Conservation (phyloP, 2,888 invertebrate species). For the Euzetes globulus region DNA sequence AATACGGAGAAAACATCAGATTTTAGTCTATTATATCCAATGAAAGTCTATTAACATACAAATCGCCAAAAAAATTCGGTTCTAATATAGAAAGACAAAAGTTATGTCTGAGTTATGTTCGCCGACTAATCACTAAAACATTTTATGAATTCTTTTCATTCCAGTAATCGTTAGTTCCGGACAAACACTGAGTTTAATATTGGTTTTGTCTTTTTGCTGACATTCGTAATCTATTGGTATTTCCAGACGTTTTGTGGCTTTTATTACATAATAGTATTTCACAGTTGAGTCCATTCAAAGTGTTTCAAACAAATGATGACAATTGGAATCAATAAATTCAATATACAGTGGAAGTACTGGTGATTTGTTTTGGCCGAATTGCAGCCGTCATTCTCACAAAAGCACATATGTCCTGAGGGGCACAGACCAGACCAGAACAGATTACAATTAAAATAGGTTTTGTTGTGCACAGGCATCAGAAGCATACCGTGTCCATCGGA, state of each 20-base stretch:
- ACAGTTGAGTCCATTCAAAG: background rate
- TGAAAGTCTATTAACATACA: background rate
- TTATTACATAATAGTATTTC: background rate
- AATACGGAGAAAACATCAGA: background rate
- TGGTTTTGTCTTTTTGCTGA: background rate
- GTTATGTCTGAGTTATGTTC: background rate
- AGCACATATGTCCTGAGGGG: slow-evolving; percentile 75
- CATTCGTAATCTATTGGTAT: background rate
- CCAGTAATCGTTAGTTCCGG: background rate
- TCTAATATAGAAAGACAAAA: background rate
- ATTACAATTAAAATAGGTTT: background rate
- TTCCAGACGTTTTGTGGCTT: background rate
- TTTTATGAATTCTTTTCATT: background rate
- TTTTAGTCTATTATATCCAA: slow-evolving; percentile 5
- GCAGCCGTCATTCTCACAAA: slow-evolving; percentile 96
- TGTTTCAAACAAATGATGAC: slow-evolving; percentile 17
- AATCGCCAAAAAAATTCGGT: background rate
- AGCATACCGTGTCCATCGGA: slow-evolving; percentile 72
- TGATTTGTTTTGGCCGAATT: slow-evolving; percentile 52
- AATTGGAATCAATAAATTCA: slow-evolving; percentile 17
- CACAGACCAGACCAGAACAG: background rate
- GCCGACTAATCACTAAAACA: slow-evolving; percentile 1
- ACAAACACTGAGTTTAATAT: background rate
- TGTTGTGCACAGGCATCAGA: background rate
- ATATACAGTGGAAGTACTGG: slow-evolving; percentile 11